Percentiles rank a stretch among this genome's conserved stretches.
phyloP scores from a whole-genome alignment of 2,888 invertebrate species.

The Aphodius granarius region DNA sequence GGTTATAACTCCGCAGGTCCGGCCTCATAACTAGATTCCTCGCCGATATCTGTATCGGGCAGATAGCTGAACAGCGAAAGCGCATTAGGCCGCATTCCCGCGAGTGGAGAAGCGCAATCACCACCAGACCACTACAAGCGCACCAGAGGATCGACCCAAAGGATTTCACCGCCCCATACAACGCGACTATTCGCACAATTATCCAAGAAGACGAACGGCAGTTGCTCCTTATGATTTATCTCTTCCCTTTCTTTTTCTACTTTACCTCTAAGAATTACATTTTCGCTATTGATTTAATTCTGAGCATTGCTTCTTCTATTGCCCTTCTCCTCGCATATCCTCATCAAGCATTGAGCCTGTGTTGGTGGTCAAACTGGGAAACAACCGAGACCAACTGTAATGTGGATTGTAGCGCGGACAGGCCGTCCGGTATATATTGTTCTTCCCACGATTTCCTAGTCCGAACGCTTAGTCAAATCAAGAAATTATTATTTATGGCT shows the following conservation, averaged over 20 bases:
- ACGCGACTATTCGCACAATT: neutral
- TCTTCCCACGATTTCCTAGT: neutral
- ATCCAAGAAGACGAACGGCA: too few species aligned
- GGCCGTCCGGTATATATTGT: neutral
- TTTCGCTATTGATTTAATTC: too few species aligned
- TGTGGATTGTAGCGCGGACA: neutral
- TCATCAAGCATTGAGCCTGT: neutral
- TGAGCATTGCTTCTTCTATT: too few species aligned
- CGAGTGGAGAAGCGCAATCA: neutral
- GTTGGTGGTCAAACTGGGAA: neutral
- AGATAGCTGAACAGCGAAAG: constrained; percentile 51
- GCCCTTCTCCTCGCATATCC: neutral
- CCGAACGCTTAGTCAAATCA: neutral
- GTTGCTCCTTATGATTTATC: too few species aligned
- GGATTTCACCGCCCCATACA: neutral
- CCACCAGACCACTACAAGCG: neutral
- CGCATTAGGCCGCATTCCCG: constrained; percentile 49
- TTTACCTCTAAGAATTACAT: too few species aligned
- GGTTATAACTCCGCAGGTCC: constrained; percentile 44
- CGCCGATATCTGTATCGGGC: constrained; percentile 51
- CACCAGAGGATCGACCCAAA: neutral
- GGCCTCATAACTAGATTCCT: constrained; percentile 45
- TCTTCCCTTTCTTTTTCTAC: too few species aligned
- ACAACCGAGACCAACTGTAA: neutral
- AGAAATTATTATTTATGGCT: neutral